Conservation (phyloP, 2,113 vertebrate species). For the Puffinus mauretanicus region DNA sequence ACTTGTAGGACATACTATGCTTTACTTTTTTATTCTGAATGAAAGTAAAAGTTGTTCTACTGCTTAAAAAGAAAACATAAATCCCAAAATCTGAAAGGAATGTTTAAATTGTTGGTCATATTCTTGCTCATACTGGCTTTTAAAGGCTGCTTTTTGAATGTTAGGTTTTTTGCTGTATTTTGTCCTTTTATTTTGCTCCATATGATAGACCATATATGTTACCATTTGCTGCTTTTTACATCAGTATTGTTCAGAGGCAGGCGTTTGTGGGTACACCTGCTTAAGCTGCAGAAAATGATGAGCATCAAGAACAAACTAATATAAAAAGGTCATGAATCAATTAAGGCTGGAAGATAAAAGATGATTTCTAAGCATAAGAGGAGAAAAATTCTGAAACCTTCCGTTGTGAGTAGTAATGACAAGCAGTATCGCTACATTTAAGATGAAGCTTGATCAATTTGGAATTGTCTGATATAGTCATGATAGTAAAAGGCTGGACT, state of each 20-base stretch:
- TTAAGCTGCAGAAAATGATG: neutral
- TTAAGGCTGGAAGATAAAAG: neutral
- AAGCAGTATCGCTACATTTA: neutral
- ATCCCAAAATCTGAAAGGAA: neutral
- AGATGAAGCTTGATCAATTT: neutral
- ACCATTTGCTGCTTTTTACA: neutral
- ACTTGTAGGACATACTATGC: neutral
- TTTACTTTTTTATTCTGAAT: neutral
- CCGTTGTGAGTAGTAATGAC: neutral
- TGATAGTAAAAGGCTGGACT: neutral
- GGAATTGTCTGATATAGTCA: neutral
- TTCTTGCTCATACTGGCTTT: neutral
- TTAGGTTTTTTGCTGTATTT: neutral
- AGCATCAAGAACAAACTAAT: neutral
- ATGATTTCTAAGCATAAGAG: neutral
- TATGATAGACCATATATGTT: neutral
- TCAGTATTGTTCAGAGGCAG: neutral
- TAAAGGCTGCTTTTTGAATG: neutral
- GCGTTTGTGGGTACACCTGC: neutral
- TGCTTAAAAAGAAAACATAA: neutral
- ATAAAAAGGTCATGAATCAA: neutral
- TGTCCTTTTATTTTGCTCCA: neutral
- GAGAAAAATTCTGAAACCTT: neutral
- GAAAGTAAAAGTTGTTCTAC: neutral
- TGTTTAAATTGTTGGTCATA: neutral